Evolutionary conservation across 2,888 invertebrate genomes (phyloP), one percentile per base, ranked within the genome.

Genomic region (Himalopsyche anomala): DNA sequence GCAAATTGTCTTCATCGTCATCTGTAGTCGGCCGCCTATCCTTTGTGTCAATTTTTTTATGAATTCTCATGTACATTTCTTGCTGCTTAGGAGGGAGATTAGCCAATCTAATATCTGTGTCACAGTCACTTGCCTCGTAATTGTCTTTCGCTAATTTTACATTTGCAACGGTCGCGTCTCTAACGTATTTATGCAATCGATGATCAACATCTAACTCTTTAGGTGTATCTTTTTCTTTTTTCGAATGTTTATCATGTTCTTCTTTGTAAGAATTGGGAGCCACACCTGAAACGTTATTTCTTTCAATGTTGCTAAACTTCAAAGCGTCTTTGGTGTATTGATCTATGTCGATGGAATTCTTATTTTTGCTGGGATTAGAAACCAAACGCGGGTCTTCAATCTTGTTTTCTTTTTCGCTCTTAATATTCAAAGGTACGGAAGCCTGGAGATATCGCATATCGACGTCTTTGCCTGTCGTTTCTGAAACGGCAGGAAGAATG

Each of bases 1-100:
- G 91, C 89, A 94, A 91, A 90, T 94, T 94, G 86, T 94, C 94
- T 89, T 91, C 92, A 86, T 94, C 94, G 89, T 94, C 94, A 84
- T 94, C 94, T 82, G 93, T 93, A 45, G 93, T 93, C 2, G 92
- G 92, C 80, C 93, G 92, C 89, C 92, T 91, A 89, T 92, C 90
- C 89, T 92, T 93, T 89, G 92, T 92, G 56, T 92, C 90, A 88
- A 92, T 82, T 81, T 88, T 88, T 80, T 85, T 85, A 28, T 85
- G 85, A 11, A 83, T 74, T 69, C 84, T 80, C 80, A 82, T 82
- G 38, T 56, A 62, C 42, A 82, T 84, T 38, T 84, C 81, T 8
- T 83, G 83, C 15, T 84, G 92, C 87, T 92, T 90, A n/a, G 91
- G 91, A 87, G 92, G 92, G n/a, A 93, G 92, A 89, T 92, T 92